Percentiles rank a stretch among this genome's conserved stretches.
Evolutionary conservation across 2,797 vertebrate species (phyloP).

Genomic region (Cryptoprocta ferox): DNA sequence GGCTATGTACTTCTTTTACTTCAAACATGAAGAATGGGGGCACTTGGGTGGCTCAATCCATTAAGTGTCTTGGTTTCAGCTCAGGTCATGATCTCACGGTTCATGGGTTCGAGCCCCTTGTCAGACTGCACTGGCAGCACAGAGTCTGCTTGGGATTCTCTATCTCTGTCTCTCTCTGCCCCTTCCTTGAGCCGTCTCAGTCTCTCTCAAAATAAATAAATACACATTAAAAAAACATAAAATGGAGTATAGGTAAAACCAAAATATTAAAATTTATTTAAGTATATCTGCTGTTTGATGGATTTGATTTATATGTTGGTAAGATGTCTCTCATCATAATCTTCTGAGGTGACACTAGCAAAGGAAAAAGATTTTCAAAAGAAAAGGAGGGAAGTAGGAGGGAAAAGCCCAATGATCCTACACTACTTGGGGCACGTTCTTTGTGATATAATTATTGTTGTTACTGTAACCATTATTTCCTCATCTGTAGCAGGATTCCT

Average conservation of each 20-base stretch:
- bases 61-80: too few relatives aligned
- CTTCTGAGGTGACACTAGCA: not conserved
- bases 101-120: too few relatives aligned
- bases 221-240: not conserved
- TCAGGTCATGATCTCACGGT: too few relatives aligned
- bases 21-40: not conserved
- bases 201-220: too few relatives aligned
- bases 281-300: not conserved
- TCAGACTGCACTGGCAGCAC: too few relatives aligned
- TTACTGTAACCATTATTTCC: not conserved
- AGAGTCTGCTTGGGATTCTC: too few relatives aligned
- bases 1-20: not conserved
- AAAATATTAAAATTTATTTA: not conserved
- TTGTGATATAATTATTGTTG: not conserved
- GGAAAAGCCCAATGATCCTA: not conserved
- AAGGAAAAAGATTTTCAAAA: constrained; percentile 21
- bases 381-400: not conserved
- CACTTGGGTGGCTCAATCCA: too few relatives aligned
- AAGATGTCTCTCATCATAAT: not conserved
- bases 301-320: not conserved
- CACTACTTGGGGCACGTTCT: not conserved
- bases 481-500: not conserved
- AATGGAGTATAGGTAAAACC: not conserved
- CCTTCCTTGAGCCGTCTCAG: too few relatives aligned
- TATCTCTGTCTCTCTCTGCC: too few relatives aligned